Conservation (phyloP, 2,113 vertebrate genomes). For the Tichodroma muraria region DNA sequence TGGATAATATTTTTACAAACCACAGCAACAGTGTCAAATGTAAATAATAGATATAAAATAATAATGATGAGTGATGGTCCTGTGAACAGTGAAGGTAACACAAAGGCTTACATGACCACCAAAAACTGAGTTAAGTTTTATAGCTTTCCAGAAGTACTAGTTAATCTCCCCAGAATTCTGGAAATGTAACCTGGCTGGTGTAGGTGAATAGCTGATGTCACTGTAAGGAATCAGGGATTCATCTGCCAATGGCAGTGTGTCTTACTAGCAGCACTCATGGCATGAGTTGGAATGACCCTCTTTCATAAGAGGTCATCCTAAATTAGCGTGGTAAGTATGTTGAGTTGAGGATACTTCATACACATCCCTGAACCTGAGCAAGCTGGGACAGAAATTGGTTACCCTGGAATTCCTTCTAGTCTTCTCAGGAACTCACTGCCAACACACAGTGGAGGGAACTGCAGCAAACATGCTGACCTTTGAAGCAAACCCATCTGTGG, state of each 20-base stretch:
- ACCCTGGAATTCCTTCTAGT: background rate
- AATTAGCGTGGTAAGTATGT: background rate
- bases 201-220: background rate
- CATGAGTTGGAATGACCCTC: background rate
- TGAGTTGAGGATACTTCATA: background rate
- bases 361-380: background rate
- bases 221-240: background rate
- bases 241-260: background rate
- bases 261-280: background rate
- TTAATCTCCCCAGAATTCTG: background rate
- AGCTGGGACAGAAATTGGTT: background rate
- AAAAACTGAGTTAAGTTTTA: background rate
- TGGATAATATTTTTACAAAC: background rate
- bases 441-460: background rate
- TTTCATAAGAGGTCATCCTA: background rate
- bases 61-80: background rate
- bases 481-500: background rate
- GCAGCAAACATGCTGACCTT: background rate
- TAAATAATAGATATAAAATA: background rate
- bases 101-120: background rate
- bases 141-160: background rate
- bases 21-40: background rate
- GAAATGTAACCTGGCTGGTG: background rate
- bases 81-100: background rate
- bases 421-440: background rate